phyloP scores from a whole-genome alignment of 1,140 invertebrate genomes.

The Zaprionus nigranus region DNA sequence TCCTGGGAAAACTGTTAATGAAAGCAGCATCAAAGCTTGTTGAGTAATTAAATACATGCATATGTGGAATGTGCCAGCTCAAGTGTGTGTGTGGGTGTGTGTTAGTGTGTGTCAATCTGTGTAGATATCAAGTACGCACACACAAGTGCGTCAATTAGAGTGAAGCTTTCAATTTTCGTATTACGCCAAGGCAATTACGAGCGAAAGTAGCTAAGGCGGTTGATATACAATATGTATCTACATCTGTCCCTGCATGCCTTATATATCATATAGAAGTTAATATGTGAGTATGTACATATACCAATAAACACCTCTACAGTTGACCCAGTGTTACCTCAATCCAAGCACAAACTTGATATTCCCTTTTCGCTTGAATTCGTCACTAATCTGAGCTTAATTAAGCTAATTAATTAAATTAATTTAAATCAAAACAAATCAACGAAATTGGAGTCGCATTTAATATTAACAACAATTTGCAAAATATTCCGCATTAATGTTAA shows the following conservation, averaged over 20 bases:
- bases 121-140: conserved; percentile 19
- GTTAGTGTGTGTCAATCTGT: neutral
- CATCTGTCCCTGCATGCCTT: no score
- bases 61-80: neutral
- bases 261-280: no score
- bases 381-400: no score
- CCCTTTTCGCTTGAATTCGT: neutral
- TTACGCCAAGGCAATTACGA: conserved; percentile 1
- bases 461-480: conserved; percentile 11
- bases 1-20: conserved; percentile 38
- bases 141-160: conserved; percentile 25
- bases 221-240: neutral
- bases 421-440: neutral
- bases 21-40: conserved; percentile 52
- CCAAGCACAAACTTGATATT: no score
- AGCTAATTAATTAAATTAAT: neutral
- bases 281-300: no score
- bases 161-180: conserved; percentile 24
- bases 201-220: neutral
- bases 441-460: neutral
- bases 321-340: no score
- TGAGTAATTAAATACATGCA: conserved; percentile 62
- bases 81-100: conserved; percentile 5
- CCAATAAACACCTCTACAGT: no score
- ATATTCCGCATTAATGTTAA: conserved; percentile 10